A percentile compares a stretch with the other conserved stretches of the same genome.
Evolutionary conservation across 2,888 invertebrate species (phyloP).

Genomic region (Hoplodrina ambigua): DNA sequence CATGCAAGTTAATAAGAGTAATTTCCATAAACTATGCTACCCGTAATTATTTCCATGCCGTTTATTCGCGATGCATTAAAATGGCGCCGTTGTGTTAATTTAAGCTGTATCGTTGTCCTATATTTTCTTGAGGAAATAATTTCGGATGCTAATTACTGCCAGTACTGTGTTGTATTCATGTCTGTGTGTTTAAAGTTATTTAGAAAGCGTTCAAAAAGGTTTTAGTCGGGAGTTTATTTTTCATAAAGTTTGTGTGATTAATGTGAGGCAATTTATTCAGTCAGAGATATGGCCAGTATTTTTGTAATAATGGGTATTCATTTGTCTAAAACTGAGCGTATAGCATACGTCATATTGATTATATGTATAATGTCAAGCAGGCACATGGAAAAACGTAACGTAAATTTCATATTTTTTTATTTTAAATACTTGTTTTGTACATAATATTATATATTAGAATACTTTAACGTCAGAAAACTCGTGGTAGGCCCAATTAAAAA

Average conservation of each 20-base stretch:
- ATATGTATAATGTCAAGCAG: not conserved
- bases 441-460: no score
- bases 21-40: constrained; percentile 56
- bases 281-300: not conserved
- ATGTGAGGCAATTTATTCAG: constrained; percentile 1
- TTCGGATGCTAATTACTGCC: constrained; percentile 38
- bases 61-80: constrained; percentile 64
- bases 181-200: constrained; percentile 27
- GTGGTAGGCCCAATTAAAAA: no score
- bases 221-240: not conserved
- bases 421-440: no score
- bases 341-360: not conserved
- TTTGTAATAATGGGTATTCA: not conserved
- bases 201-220: constrained; percentile 1
- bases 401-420: no score
- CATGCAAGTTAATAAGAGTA: constrained; percentile 61
- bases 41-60: constrained; percentile 63
- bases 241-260: not conserved
- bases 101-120: constrained; percentile 56
- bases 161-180: constrained; percentile 11
- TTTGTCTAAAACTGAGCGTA: constrained; percentile 1
- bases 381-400: no score
- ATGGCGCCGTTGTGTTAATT: constrained; percentile 58
- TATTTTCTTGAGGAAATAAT: constrained; percentile 55
- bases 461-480: no score